These are phyloP conservation scores for Ormyrus pomaceus DNA, from an alignment of 2,888 invertebrate genomes.

Conservation along the genomic window DNA sequence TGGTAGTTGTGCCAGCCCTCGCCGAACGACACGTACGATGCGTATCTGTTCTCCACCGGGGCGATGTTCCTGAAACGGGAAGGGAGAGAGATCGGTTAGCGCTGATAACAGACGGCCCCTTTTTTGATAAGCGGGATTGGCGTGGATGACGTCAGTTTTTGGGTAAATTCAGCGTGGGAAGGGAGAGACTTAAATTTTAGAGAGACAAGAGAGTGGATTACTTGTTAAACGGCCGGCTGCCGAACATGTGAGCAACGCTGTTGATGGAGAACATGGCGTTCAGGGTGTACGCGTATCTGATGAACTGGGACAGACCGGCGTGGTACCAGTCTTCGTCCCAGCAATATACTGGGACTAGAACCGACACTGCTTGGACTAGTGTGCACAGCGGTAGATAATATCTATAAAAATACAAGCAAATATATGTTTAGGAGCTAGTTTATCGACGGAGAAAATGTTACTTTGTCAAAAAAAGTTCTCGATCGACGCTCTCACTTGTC, in stretches of 20 bases:
- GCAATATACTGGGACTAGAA: conserved; percentile 81
- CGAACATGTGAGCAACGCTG: conserved; percentile 81
- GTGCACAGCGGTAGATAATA: conserved; percentile 77
- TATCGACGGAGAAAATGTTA: not conserved
- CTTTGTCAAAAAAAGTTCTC: too few relatives aligned
- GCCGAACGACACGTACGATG: conserved; percentile 71
- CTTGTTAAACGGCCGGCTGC: conserved; percentile 61
- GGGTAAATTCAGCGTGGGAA: too few relatives aligned
- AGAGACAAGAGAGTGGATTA: conserved; percentile 27
- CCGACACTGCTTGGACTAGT: conserved; percentile 81
- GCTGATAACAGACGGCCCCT: too few relatives aligned
- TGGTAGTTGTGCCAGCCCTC: conserved; percentile 80
- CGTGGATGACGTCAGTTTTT: too few relatives aligned
- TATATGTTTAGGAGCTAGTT: not conserved
- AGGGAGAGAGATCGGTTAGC: too few relatives aligned
- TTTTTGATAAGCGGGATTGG: too few relatives aligned
- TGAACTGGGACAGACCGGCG: conserved; percentile 80
- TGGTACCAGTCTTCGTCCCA: conserved; percentile 83
- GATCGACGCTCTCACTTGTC: conserved; percentile 78
- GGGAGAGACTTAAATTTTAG: not conserved
- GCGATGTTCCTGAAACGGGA: conserved; percentile 50
- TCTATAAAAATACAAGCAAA: not conserved
- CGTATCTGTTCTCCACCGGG: conserved; percentile 72
- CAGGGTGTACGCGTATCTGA: conserved; percentile 80
- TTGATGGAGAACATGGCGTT: conserved; percentile 91